A percentile compares a stretch with the other conserved stretches of the same genome.
Evolutionary conservation across 2,888 invertebrate species (phyloP).

Genomic region (Ophion slaviceki): DNA sequence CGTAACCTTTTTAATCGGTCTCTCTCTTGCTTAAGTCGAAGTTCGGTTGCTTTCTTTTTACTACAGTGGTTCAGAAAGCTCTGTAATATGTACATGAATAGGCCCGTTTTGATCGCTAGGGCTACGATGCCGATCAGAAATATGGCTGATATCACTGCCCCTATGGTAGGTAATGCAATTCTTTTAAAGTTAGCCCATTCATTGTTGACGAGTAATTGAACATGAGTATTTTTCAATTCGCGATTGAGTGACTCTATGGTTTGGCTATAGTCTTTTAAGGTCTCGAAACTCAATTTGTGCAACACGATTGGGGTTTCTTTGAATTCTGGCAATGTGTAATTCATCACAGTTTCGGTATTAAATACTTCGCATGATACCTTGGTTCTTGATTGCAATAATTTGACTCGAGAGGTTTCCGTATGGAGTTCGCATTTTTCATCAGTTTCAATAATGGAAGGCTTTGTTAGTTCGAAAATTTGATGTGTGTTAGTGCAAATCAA

Average conservation of each 20-base stretch:
- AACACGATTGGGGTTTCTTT: constrained; percentile 1
- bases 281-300: constrained; percentile 15
- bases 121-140: constrained; percentile 15
- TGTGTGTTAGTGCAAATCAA: constrained; percentile 1
- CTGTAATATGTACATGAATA: constrained; percentile 24
- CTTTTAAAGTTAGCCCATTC: constrained; percentile 38
- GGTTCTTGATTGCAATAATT: constrained; percentile 15
- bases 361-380: constrained; percentile 8
- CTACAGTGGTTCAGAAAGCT: constrained; percentile 6
- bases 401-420: constrained; percentile 8
- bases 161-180: constrained; percentile 21
- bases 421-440: constrained; percentile 19
- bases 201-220: constrained; percentile 24
- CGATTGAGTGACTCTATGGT: constrained; percentile 12
- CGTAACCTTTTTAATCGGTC: constrained; percentile 15
- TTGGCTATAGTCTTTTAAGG: constrained; percentile 33
- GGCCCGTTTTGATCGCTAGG: constrained; percentile 22
- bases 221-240: constrained; percentile 14
- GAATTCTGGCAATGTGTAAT: constrained; percentile 4
- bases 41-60: constrained; percentile 10
- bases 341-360: neutral
- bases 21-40: constrained; percentile 8
- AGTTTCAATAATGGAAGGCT: constrained; percentile 19
- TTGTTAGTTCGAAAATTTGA: constrained; percentile 16
- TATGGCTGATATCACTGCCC: constrained; percentile 13